Conservation (phyloP, 2,797 vertebrate genomes). For the Alosa sapidissima region DNA sequence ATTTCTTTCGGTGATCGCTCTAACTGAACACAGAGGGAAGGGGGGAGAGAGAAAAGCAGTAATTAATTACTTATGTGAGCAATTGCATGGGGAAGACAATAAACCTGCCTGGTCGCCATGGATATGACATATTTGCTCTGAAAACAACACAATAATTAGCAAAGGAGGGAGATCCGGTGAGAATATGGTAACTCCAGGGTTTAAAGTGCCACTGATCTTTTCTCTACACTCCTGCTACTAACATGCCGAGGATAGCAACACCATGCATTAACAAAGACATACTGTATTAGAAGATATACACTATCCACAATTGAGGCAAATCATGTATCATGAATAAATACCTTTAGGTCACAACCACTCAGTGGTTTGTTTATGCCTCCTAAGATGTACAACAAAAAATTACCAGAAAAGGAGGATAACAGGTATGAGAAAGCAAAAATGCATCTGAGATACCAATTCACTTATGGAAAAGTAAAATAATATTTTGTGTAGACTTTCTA, state of each 20-base stretch:
- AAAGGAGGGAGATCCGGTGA: slow-evolving; percentile 99
- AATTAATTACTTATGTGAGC: slow-evolving; percentile 99
- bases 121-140: slow-evolving; percentile 99
- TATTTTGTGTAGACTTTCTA: background rate
- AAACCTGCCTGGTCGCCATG: slow-evolving; percentile 99
- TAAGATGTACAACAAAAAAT: background rate
- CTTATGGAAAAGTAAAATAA: background rate
- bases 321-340: background rate
- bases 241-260: slow-evolving; percentile 67
- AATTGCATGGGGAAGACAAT: slow-evolving; percentile 99
- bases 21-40: slow-evolving; percentile 96
- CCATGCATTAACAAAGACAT: slow-evolving; percentile 57
- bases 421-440: background rate
- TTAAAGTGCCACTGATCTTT: slow-evolving; percentile 97
- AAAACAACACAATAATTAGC: slow-evolving; percentile 99
- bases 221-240: slow-evolving; percentile 73
- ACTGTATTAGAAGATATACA: background rate
- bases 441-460: background rate
- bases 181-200: slow-evolving; percentile 97
- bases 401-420: background rate
- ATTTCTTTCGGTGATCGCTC: slow-evolving; percentile 99
- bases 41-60: slow-evolving; percentile 88
- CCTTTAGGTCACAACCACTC: background rate
- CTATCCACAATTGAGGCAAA: background rate
- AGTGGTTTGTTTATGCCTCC: background rate